These are phyloP conservation scores for Sceloporus tristichus DNA, from an alignment of 2,113 vertebrate species.

Conservation along the genomic window DNA sequence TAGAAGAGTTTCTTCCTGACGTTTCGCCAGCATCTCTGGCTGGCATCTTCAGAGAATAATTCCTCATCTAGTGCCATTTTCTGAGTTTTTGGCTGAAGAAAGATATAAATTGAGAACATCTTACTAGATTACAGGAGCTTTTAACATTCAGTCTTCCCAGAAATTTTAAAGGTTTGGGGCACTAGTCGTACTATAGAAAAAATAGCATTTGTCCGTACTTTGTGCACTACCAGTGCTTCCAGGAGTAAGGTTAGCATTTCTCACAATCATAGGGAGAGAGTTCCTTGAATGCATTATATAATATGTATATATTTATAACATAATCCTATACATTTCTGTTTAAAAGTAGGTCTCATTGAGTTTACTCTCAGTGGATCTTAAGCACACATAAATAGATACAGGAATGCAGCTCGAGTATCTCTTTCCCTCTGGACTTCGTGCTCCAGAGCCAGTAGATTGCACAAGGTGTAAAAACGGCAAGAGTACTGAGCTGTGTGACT, in stretches of 20 bases:
- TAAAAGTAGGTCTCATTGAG: neutral
- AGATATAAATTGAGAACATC: neutral
- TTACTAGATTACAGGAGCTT: neutral
- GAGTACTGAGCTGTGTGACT: neutral
- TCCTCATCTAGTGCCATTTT: neutral
- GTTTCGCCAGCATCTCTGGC: too few species aligned
- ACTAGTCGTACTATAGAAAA: neutral
- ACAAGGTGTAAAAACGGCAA: neutral
- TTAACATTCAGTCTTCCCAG: neutral
- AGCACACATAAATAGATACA: neutral
- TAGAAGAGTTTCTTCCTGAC: too few species aligned
- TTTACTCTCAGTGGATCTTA: neutral
- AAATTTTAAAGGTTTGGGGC: neutral
- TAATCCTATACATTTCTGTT: neutral
- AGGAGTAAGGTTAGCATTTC: neutral
- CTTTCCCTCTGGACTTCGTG: neutral
- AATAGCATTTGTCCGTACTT: neutral
- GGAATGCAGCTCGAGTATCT: neutral
- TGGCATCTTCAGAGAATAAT: neutral
- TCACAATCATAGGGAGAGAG: neutral
- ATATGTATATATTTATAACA: neutral
- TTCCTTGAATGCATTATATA: neutral
- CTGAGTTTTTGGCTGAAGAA: neutral
- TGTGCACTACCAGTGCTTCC: neutral
- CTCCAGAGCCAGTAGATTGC: neutral